These are phyloP conservation scores for Parazoanthus darwini DNA, from an alignment of 92 coral and sea anemone species.

Conservation along the genomic window DNA sequence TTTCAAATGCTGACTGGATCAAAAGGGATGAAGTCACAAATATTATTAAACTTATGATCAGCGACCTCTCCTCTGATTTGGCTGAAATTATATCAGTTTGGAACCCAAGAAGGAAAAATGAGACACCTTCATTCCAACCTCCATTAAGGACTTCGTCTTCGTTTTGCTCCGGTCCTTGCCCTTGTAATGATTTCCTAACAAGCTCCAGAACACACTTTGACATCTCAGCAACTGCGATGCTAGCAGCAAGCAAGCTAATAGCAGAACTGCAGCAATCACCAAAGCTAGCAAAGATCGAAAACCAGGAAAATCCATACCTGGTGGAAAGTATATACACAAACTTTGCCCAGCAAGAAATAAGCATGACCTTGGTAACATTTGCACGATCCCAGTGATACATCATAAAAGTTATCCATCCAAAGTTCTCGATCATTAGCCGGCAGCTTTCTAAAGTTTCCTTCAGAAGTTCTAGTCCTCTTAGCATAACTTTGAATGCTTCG, in stretches of 20 bases:
- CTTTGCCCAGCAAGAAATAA: slow-evolving; percentile 77
- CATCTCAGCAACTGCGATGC: slow-evolving; percentile 68
- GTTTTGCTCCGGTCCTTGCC: slow-evolving; percentile 52
- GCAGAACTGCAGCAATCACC: slow-evolving; percentile 70
- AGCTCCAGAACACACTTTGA: slow-evolving; percentile 59
- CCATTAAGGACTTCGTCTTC: slow-evolving; percentile 48
- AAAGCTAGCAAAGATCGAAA: slow-evolving; percentile 61
- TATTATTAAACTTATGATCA: slow-evolving; percentile 71
- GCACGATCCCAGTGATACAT: slow-evolving; percentile 72
- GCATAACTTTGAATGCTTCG: slow-evolving; percentile 60
- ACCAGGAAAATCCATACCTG: slow-evolving; percentile 41
- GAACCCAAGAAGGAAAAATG: slow-evolving; percentile 72
- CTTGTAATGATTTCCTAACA: slow-evolving; percentile 48
- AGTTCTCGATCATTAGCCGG: slow-evolving; percentile 52
- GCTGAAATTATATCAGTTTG: slow-evolving; percentile 71
- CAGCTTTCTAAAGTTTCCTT: slow-evolving; percentile 50
- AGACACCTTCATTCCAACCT: slow-evolving; percentile 80
- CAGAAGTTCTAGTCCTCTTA: slow-evolving; percentile 46
- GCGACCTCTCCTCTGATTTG: slow-evolving; percentile 65
- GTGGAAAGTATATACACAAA: slow-evolving; percentile 41
- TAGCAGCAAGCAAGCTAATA: slow-evolving; percentile 75
- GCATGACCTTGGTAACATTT: slow-evolving; percentile 63
- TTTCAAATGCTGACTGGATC: slow-evolving; percentile 77
- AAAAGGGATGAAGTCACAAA: slow-evolving; percentile 84
- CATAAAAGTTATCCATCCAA: slow-evolving; percentile 79